Conservation (phyloP, 1,140 invertebrate genomes). For the Mamestra configurata region DNA sequence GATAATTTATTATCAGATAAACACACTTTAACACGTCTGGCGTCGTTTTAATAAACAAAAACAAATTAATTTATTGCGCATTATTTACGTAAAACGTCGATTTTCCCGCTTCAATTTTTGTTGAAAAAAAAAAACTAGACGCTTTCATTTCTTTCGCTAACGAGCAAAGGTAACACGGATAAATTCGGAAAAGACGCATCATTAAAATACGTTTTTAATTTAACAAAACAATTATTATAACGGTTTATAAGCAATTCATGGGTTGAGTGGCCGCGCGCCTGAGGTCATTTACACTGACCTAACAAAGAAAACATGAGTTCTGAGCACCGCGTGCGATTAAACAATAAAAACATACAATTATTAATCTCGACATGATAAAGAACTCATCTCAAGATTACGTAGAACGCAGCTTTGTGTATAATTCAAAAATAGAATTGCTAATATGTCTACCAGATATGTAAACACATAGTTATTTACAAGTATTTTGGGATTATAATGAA, state of each 20-base stretch:
- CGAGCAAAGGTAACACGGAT: slow-evolving; percentile 11
- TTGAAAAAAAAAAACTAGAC: background rate
- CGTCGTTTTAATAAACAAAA: slow-evolving; percentile 23
- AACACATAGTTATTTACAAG: background rate
- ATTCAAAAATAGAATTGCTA: slow-evolving; percentile 20
- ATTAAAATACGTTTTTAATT: slow-evolving; percentile 49
- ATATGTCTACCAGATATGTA: background rate
- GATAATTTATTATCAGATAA: slow-evolving; percentile 22
- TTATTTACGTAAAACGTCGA: background rate
- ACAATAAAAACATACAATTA: slow-evolving; percentile 51
- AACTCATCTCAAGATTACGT: slow-evolving; percentile 20
- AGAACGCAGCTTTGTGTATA: slow-evolving; percentile 10
- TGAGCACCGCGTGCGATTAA: slow-evolving; percentile 30
- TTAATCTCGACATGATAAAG: slow-evolving; percentile 33
- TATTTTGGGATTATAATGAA: background rate
- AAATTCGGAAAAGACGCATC: slow-evolving; percentile 3
- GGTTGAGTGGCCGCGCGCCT: slow-evolving; percentile 62
- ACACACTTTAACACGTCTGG: background rate
- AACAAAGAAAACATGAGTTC: slow-evolving; percentile 60
- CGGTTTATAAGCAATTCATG: slow-evolving; percentile 63
- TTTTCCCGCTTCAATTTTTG: background rate
- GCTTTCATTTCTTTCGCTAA: background rate
- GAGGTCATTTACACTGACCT: slow-evolving; percentile 68
- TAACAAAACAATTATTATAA: slow-evolving; percentile 60
- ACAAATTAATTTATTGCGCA: slow-evolving; percentile 24